Percentiles rank a stretch among this genome's conserved stretches.
These are phyloP conservation scores for Chiloscyllium plagiosum DNA, from an alignment of 2,113 vertebrate genomes.

Conservation along the genomic window DNA sequence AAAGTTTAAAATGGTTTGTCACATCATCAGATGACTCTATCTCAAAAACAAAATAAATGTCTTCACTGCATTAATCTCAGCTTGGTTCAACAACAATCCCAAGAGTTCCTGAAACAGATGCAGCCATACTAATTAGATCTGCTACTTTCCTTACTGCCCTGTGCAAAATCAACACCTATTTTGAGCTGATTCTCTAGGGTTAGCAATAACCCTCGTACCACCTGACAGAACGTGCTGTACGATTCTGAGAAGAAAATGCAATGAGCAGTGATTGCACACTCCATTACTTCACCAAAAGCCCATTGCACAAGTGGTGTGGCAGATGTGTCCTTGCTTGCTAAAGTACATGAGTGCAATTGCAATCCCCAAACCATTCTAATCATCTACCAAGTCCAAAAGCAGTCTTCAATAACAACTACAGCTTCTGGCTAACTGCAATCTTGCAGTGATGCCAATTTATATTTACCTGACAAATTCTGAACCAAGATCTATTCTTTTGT, in stretches of 20 bases:
- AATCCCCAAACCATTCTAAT: slow-evolving; percentile 60
- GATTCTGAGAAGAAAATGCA: slow-evolving; percentile 46
- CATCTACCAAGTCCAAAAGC: slow-evolving; percentile 72
- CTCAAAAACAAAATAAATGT: slow-evolving; percentile 49
- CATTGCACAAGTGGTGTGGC: slow-evolving; percentile 42
- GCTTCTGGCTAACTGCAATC: slow-evolving; percentile 54
- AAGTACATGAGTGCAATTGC: slow-evolving; percentile 54
- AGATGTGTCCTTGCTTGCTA: slow-evolving; percentile 53
- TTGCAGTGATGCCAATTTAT: slow-evolving; percentile 58
- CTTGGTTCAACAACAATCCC: slow-evolving; percentile 53
- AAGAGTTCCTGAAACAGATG: slow-evolving; percentile 44
- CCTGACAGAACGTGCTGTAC: slow-evolving; percentile 47
- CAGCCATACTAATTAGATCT: slow-evolving; percentile 39
- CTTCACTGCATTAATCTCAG: slow-evolving; percentile 57
- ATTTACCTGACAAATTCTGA: slow-evolving; percentile 24
- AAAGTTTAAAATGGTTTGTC: background rate
- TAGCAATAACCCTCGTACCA: slow-evolving; percentile 45
- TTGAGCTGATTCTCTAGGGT: slow-evolving; percentile 50
- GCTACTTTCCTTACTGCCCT: slow-evolving; percentile 45
- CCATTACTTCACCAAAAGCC: slow-evolving; percentile 49
- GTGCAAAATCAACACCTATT: slow-evolving; percentile 53
- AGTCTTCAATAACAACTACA: slow-evolving; percentile 49
- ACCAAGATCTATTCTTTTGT: background rate
- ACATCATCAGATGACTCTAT: background rate
- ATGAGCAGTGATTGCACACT: slow-evolving; percentile 40